A percentile compares a stretch with the other conserved stretches of the same genome.
Evolutionary conservation across 2,888 invertebrate genomes (phyloP).

Genomic region (Drosophila testacea): DNA sequence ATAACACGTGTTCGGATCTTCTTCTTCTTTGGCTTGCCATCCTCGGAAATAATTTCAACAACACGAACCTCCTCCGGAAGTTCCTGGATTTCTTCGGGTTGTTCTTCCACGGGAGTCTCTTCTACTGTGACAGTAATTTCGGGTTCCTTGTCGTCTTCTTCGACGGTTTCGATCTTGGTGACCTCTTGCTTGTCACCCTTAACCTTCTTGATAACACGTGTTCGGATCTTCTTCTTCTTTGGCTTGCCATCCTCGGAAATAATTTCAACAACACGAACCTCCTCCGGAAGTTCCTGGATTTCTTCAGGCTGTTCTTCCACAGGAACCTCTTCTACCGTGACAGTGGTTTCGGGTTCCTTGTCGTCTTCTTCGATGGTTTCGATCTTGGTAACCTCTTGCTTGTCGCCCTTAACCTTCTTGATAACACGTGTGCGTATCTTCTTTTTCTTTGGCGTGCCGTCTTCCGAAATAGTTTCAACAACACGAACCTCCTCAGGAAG

Average conservation of each 20-base stretch:
- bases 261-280: constrained; percentile 24
- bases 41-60: constrained; percentile 1
- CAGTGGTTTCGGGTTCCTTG: constrained; percentile 23
- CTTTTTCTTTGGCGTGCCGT: constrained; percentile 23
- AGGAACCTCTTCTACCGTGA: constrained; percentile 17
- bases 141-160: no score
- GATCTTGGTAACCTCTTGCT: constrained; percentile 30
- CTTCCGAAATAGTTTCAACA: constrained; percentile 11
- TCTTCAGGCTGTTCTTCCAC: constrained; percentile 11
- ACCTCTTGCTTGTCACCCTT: constrained; percentile 8
- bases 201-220: constrained; percentile 14
- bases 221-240: constrained; percentile 12
- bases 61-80: no score
- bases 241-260: constrained; percentile 3
- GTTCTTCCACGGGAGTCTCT: no score
- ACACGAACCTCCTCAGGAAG: constrained; percentile 28
- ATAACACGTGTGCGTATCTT: constrained; percentile 28
- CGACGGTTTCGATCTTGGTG: constrained; percentile 1
- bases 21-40: constrained; percentile 24
- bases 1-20: constrained; percentile 25
- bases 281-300: constrained; percentile 17
- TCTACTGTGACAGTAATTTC: no score
- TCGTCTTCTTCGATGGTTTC: constrained; percentile 23
- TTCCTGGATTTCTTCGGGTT: no score
- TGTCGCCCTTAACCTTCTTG: constrained; percentile 28